These are phyloP conservation scores for Caretta caretta DNA, from an alignment of 2,113 vertebrate genomes.

Conservation along the genomic window DNA sequence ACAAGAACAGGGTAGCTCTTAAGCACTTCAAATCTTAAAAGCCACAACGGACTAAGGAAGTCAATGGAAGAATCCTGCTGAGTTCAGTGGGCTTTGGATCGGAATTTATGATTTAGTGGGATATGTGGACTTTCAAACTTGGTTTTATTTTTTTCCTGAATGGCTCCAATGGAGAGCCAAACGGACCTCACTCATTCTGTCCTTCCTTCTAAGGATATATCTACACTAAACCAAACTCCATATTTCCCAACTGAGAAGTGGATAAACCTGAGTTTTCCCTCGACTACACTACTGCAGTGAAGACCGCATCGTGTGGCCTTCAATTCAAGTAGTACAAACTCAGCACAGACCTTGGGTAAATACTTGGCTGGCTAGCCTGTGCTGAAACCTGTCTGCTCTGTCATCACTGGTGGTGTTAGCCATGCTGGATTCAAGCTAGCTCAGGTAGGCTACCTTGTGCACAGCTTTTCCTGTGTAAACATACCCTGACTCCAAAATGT, in stretches of 20 bases:
- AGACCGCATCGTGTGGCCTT: neutral
- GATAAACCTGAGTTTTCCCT: too few relatives aligned
- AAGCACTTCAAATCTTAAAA: conserved; percentile 50
- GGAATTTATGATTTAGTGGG: neutral
- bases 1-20: conserved; percentile 5
- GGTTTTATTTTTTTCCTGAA: neutral
- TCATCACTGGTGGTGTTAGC: neutral
- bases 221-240: neutral
- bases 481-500: neutral
- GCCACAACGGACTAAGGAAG: neutral
- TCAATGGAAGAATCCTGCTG: conserved; percentile 3
- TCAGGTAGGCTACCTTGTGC: neutral
- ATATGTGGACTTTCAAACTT: neutral
- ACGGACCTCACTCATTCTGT: neutral
- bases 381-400: neutral
- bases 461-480: neutral
- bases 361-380: neutral
- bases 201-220: neutral
- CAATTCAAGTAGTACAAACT: neutral
- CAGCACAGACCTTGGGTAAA: neutral
- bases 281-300: neutral
- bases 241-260: neutral
- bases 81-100: neutral
- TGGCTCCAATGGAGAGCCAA: conserved; percentile 27
- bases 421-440: neutral